Evolutionary conservation across 2,888 invertebrate genomes (phyloP).

Genomic region (Parthenolecanium corni): DNA sequence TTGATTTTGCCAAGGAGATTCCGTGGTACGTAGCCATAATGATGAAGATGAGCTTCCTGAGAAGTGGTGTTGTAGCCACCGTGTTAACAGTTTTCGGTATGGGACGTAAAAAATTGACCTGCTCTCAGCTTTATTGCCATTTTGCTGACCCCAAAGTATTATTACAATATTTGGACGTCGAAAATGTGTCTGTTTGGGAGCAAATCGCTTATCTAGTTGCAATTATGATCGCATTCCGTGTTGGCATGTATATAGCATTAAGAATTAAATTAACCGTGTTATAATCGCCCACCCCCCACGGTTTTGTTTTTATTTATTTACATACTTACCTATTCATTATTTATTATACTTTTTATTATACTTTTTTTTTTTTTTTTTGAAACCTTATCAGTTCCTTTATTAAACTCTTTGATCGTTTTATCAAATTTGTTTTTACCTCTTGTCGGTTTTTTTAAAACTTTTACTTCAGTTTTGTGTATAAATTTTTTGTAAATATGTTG

Average conservation of each 20-base stretch:
- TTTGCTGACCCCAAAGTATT: constrained; percentile 53
- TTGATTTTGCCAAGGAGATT: constrained; percentile 55
- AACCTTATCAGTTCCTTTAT: not conserved
- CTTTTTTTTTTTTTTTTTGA: not conserved
- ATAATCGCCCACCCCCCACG: no score
- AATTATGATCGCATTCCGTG: constrained; percentile 15
- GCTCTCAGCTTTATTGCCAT: constrained; percentile 51
- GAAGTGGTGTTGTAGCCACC: constrained; percentile 53
- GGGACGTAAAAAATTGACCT: constrained; percentile 46
- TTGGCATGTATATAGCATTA: constrained; percentile 15
- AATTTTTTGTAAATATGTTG: no score
- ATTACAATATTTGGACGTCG: constrained; percentile 49
- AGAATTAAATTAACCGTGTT: constrained; percentile 12
- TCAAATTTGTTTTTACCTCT: no score
- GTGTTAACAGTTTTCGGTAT: constrained; percentile 53
- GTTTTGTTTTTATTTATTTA: not conserved
- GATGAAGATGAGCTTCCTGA: constrained; percentile 54
- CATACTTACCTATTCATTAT: not conserved
- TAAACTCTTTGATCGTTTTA: no score
- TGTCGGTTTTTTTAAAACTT: no score
- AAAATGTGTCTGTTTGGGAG: constrained; percentile 33
- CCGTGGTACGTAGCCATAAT: constrained; percentile 48
- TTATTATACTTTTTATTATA: not conserved
- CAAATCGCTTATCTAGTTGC: constrained; percentile 9
- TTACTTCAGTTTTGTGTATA: no score